Conservation (phyloP, 1,140 invertebrate species). For the Drosophila novamexicana region DNA sequence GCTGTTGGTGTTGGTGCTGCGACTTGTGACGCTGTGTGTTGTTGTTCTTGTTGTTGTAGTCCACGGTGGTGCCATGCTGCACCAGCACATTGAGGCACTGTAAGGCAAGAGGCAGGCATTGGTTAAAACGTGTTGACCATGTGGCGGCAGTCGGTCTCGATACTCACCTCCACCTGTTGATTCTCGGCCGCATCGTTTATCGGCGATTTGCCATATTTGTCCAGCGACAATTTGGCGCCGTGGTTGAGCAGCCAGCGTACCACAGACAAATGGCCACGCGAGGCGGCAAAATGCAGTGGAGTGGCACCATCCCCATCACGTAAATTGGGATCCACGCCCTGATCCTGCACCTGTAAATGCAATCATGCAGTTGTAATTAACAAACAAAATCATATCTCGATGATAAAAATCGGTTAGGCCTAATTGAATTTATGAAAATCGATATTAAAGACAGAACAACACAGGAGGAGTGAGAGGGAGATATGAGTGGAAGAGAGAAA, state of each 20-base stretch:
- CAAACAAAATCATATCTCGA: not conserved
- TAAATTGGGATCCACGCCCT: conserved; percentile 92
- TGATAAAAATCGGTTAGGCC: not conserved
- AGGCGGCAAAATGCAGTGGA: conserved; percentile 91
- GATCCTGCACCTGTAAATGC: conserved; percentile 89
- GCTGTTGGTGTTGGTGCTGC: conserved; percentile 52
- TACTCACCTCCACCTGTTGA: conserved; percentile 92
- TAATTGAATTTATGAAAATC: not conserved
- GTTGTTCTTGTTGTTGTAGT: conserved; percentile 84
- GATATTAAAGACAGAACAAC: too few species aligned
- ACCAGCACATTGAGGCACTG: conserved; percentile 91
- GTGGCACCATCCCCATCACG: conserved; percentile 94
- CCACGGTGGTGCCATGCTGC: conserved; percentile 89
- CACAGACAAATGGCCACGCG: conserved; percentile 91
- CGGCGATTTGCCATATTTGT: conserved; percentile 94
- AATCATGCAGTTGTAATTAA: not conserved
- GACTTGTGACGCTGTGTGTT: conserved; percentile 69
- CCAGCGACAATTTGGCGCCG: conserved; percentile 90
- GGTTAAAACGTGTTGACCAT: not conserved
- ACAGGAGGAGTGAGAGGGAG: too few species aligned
- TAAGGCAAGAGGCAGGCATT: conserved; percentile 34
- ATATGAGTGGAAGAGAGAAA: too few species aligned
- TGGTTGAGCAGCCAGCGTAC: conserved; percentile 93
- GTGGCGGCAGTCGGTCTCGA: too few species aligned
- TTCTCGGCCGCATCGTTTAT: conserved; percentile 95